Base-by-base conservation (phyloP, 1,140 invertebrate species). In the Temnothorax curvispinosus region DNA sequence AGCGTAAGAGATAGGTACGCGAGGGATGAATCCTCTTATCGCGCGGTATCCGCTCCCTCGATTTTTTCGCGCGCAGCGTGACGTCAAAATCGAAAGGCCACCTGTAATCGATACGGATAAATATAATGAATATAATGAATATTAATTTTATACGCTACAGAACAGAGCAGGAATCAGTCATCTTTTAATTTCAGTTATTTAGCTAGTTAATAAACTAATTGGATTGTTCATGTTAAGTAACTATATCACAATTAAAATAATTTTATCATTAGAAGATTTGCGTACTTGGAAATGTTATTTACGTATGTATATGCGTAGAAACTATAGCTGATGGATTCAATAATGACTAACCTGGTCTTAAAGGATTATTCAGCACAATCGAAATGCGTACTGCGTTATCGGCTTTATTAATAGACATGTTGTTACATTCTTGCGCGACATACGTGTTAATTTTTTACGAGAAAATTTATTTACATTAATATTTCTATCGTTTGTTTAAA, bases 311-410 rank as follows among this genome's bases (percentile, higher is more conserved):
- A 69, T 71, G 5, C 13, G 11, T 71, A 50, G n/a, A 50, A 38
- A 47, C 18, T 11, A 4, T 8, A 56, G 32, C 18, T 35, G 13
- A n/a, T 15, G 7, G 27, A 0, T n/a, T 32, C 41, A 44, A 50
- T 62, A 47, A 60, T 32, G 50, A 50, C 38, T 15, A 27, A 27
- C 27, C 27, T 11, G 18, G 56, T 75, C n/a, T 58, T 75, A 38
- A 54, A 35, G 7, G n/a, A 60, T 78, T 47, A 77, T n/a, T 78
- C 41, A 38, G 9, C 27, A 62, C 7, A 35, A 50, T 78, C 21
- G 3, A 27, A 60, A 47, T n/a, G 8, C 54, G 58, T 2, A 1
- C 18, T 35, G 15, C 52, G 54, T 60, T 76, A 77, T 77, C 27
- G 7, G 8, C 47, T 76, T 47, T 77, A 76, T 60, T 62, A 62